A percentile compares a stretch with the other conserved stretches of the same genome.
Evolutionary conservation across 2,888 invertebrate species (phyloP).

Genomic region (Cephus rjabovi): DNA sequence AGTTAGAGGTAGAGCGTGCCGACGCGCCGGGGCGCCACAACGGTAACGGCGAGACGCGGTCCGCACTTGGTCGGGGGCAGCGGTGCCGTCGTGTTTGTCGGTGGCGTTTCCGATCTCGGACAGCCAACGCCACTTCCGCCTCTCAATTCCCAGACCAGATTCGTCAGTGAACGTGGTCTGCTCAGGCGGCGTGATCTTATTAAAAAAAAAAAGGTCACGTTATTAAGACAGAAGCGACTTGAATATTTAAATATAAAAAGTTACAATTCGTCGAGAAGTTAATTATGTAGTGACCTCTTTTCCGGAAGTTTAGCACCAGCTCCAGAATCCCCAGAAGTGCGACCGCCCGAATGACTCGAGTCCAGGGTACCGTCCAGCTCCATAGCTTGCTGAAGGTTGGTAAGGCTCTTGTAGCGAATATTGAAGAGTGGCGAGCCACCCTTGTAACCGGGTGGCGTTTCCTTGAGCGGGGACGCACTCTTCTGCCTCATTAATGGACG

Average conservation of each 20-base stretch:
- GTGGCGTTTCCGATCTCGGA: conserved; percentile 60
- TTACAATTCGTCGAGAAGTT: background rate
- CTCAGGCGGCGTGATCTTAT: conserved; percentile 78
- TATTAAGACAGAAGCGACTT: background rate
- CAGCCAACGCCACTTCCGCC: conserved; percentile 60
- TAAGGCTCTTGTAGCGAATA: conserved; percentile 73
- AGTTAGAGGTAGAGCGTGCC: conserved; percentile 68
- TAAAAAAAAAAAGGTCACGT: conserved; percentile 2
- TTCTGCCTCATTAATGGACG: conserved; percentile 77
- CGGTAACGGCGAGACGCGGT: conserved; percentile 67
- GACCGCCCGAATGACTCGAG: conserved; percentile 89
- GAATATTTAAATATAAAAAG: background rate
- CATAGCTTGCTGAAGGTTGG: conserved; percentile 79
- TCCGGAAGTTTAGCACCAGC: conserved; percentile 84
- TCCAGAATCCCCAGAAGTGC: conserved; percentile 87
- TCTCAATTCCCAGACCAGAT: conserved; percentile 83
- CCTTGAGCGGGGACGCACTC: conserved; percentile 79
- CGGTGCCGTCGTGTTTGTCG: conserved; percentile 59
- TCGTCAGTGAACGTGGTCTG: conserved; percentile 87
- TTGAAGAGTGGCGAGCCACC: conserved; percentile 83
- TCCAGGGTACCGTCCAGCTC: conserved; percentile 85
- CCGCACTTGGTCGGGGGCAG: conserved; percentile 68
- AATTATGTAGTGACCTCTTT: conserved; percentile 69
- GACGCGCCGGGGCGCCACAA: conserved; percentile 65
- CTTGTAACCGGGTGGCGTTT: conserved; percentile 77